Conservation (phyloP, 1,140 invertebrate genomes). For the Luehdorfia chinensis region DNA sequence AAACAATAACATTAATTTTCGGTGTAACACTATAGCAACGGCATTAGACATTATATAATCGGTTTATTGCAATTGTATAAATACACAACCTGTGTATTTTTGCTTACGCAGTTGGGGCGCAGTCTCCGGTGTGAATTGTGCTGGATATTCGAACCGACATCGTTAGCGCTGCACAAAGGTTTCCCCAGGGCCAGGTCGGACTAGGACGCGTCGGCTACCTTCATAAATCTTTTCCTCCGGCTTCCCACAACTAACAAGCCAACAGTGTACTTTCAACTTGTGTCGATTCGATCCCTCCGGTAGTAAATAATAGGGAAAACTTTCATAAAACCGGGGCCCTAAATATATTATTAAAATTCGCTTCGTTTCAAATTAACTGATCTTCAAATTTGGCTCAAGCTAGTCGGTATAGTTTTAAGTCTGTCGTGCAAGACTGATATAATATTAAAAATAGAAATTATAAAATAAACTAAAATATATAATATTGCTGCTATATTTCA, state of each 20-base stretch:
- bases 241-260: slow-evolving; percentile 67
- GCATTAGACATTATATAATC: not conserved
- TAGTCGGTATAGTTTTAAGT: slow-evolving; percentile 1
- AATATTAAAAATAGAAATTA: too few species aligned
- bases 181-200: slow-evolving; percentile 52
- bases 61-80: slow-evolving; percentile 5
- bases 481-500: too few species aligned
- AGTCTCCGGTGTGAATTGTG: slow-evolving; percentile 60
- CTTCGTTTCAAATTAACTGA: slow-evolving; percentile 51
- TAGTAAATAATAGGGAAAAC: slow-evolving; percentile 61
- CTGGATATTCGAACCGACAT: slow-evolving; percentile 64
- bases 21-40: too few species aligned
- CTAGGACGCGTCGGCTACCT: slow-evolving; percentile 54
- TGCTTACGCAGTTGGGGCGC: slow-evolving; percentile 13
- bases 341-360: slow-evolving; percentile 63
- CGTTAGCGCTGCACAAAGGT: slow-evolving; percentile 60
- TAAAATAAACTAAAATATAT: too few species aligned
- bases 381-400: slow-evolving; percentile 27
- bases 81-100: slow-evolving; percentile 12
- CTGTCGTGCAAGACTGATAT: not conserved
- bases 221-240: slow-evolving; percentile 70
- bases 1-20: too few species aligned
- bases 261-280: slow-evolving; percentile 34
- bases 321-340: slow-evolving; percentile 60
- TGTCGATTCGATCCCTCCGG: slow-evolving; percentile 40